phyloP scores from a whole-genome alignment of 64 coral and sea anemone genomes.

The Pocillopora damicornis region DNA sequence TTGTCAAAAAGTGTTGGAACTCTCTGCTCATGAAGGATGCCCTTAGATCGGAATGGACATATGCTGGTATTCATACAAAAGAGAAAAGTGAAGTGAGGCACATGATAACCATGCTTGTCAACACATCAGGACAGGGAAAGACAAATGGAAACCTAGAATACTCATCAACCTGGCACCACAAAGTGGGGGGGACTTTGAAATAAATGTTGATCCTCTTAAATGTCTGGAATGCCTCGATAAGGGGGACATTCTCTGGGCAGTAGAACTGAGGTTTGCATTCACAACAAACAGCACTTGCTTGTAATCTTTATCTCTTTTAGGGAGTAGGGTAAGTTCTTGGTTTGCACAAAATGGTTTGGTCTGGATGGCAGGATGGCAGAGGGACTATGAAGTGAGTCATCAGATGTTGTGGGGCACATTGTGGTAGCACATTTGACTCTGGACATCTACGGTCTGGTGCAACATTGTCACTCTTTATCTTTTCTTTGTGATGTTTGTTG shows the following conservation, averaged over 20 bases:
- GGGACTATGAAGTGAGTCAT: neutral
- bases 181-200: conserved; percentile 62
- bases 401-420: too few relatives aligned
- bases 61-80: conserved; percentile 53
- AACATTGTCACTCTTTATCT: too few relatives aligned
- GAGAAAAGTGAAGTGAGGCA: conserved; percentile 62
- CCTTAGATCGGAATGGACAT: conserved; percentile 59
- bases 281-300: conserved; percentile 42
- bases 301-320: conserved; percentile 33
- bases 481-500: too few relatives aligned
- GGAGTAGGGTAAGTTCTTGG: conserved; percentile 64
- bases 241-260: conserved; percentile 49
- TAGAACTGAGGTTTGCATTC: conserved; percentile 62
- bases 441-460: too few relatives aligned
- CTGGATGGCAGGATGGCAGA: conserved; percentile 50
- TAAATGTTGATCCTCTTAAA: conserved; percentile 81
- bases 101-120: conserved; percentile 39
- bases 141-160: conserved; percentile 63
- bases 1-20: conserved; percentile 33
- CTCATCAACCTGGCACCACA: conserved; percentile 38
- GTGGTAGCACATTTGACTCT: too few relatives aligned
- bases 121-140: conserved; percentile 56
- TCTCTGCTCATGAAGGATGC: conserved; percentile 54
- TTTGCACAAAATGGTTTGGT: conserved; percentile 36
- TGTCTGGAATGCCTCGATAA: conserved; percentile 57